These are phyloP conservation scores for Mycteria americana DNA, from an alignment of 2,797 vertebrate species.

Conservation along the genomic window DNA sequence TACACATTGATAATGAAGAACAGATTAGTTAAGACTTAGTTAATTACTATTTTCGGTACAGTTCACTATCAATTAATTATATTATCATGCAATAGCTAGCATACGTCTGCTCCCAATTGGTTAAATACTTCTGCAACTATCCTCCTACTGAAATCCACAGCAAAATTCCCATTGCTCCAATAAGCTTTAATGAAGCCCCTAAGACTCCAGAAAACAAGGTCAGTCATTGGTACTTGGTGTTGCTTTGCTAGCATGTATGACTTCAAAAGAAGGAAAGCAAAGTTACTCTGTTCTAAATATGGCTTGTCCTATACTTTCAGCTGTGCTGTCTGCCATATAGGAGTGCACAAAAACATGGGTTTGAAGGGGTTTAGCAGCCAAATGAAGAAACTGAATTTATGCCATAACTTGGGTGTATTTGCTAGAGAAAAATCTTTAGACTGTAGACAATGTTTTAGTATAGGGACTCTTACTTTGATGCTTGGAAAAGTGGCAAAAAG, in stretches of 20 bases:
- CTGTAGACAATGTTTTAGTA: not conserved
- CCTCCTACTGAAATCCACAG: not conserved
- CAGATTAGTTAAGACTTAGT: slow-evolving; percentile 21
- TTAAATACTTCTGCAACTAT: not conserved
- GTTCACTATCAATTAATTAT: slow-evolving; percentile 45
- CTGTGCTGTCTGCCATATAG: not conserved
- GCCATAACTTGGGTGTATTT: not conserved
- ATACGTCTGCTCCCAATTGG: not conserved
- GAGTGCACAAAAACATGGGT: not conserved
- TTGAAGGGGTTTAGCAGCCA: not conserved
- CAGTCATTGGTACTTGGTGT: not conserved
- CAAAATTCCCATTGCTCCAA: not conserved
- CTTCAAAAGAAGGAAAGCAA: not conserved
- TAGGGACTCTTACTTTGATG: not conserved
- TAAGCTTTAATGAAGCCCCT: not conserved
- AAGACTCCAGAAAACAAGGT: not conserved
- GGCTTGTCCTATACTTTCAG: not conserved
- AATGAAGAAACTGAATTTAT: not conserved
- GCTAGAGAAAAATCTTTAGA: not conserved
- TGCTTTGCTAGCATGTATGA: not conserved
- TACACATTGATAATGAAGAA: slow-evolving; percentile 25
- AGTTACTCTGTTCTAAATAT: not conserved
- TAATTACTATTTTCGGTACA: slow-evolving; percentile 48
- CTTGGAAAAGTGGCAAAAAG: not conserved
- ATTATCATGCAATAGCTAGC: not conserved